phyloP scores from a whole-genome alignment of 2,113 vertebrate species.

The Ovis canadensis region DNA sequence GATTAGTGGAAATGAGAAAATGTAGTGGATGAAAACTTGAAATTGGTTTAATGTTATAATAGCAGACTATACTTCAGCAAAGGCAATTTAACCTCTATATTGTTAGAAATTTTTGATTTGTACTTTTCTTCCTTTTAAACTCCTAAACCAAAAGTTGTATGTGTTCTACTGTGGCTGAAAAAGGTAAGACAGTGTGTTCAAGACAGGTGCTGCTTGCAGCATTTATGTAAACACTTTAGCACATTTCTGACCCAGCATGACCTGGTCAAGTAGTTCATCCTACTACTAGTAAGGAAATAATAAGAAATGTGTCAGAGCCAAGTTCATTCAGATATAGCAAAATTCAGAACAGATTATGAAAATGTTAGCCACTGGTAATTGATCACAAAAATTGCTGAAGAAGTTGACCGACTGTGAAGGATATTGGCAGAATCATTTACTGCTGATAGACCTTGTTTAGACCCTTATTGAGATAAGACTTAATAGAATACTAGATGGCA shows the following conservation, averaged over 20 bases:
- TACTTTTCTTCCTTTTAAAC: neutral
- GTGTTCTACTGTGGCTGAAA: slow-evolving; percentile 33
- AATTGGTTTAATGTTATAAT: neutral
- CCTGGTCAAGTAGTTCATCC: slow-evolving; percentile 75
- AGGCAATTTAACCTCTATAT: neutral
- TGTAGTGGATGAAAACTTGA: neutral
- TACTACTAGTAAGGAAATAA: slow-evolving; percentile 75
- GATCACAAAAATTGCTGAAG: slow-evolving; percentile 78
- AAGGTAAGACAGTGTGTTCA: slow-evolving; percentile 66
- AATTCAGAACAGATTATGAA: slow-evolving; percentile 87
- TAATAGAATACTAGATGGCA: slow-evolving; percentile 65
- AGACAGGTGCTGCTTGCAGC: slow-evolving; percentile 72
- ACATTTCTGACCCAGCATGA: slow-evolving; percentile 78
- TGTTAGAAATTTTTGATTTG: neutral
- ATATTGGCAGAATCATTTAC: slow-evolving; percentile 84
- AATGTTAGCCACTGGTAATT: slow-evolving; percentile 80
- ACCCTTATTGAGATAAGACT: slow-evolving; percentile 72
- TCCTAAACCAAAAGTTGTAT: slow-evolving; percentile 28
- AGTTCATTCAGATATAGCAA: slow-evolving; percentile 79
- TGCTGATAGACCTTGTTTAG: slow-evolving; percentile 82
- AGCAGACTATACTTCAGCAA: neutral
- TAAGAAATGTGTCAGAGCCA: slow-evolving; percentile 70
- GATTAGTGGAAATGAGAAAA: neutral
- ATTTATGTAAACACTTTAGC: slow-evolving; percentile 77
- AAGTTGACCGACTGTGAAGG: slow-evolving; percentile 80